Conservation (phyloP, 2,888 invertebrate species). For the Tetragnatha montana region DNA sequence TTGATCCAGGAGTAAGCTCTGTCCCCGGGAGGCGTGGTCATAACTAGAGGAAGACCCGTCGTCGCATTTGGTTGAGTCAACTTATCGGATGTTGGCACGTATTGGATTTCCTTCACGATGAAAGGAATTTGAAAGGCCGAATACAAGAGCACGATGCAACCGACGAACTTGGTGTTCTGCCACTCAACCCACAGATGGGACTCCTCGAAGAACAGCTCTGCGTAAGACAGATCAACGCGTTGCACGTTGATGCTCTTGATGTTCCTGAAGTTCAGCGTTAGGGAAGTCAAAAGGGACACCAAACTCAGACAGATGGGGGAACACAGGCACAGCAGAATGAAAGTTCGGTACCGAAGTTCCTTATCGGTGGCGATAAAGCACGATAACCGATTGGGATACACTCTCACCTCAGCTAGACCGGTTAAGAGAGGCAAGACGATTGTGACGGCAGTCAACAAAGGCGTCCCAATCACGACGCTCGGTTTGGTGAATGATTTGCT, state of each 20-base stretch:
- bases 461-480: conserved; percentile 11
- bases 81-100: background rate
- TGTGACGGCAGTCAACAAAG: background rate
- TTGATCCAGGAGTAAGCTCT: conserved; percentile 40
- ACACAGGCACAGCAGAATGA: conserved; percentile 20
- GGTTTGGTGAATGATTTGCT: conserved; percentile 13
- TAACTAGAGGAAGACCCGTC: background rate
- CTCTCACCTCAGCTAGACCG: conserved; percentile 37
- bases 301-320: conserved; percentile 17
- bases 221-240: conserved; percentile 44
- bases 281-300: conserved; percentile 10
- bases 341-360: conserved; percentile 24
- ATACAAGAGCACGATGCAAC: conserved; percentile 32
- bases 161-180: conserved; percentile 51
- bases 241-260: conserved; percentile 35
- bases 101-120: conserved; percentile 24
- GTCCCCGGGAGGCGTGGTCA: conserved; percentile 30
- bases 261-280: conserved; percentile 32
- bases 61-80: conserved; percentile 23
- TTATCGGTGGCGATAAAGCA: conserved; percentile 42
- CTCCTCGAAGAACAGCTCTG: conserved; percentile 66
- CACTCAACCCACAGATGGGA: conserved; percentile 67
- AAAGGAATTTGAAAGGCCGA: conserved; percentile 48
- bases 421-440: conserved; percentile 21
- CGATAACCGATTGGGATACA: conserved; percentile 42